Evolutionary conservation across 2,113 vertebrate genomes (phyloP), one percentile per base, ranked within the genome.

Genomic region (Scytalopus superciliaris): DNA sequence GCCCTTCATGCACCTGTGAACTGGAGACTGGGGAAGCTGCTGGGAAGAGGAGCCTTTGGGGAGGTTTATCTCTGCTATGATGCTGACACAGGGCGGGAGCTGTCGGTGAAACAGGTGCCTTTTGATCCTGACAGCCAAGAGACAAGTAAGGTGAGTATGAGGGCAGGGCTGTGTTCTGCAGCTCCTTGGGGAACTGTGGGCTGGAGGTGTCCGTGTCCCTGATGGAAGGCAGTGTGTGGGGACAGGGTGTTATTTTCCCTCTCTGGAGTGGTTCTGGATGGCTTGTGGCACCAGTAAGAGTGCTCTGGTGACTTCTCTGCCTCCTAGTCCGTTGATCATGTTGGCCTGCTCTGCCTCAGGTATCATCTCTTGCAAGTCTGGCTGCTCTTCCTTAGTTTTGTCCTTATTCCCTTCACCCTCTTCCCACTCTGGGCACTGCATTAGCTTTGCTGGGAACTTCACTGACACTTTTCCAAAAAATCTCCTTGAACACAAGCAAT

Each of bases 11-110:
- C 99, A 31, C 99, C 99, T 40, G 98, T 99, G 94, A 99, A 99
- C 96, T 99, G 99, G 99, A 98, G 98, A 80, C 97, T 99, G 90
- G 99, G 99, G 19, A 99, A 99, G 97, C 97, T 99, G 53, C 96
- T 99, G 33, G 99, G 99, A 31, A 98, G 99, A 52, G 99, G 99
- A 67, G 99, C 99, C 7, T 99, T 99, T 30, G 99, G 99, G 24
- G 99, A 99, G 92, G 99, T 99, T 88, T 99, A 99, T 94, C 99
- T 99, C 42, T 99, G 99, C 97, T 99, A 99, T 0, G 99, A 99
- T 2, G 99, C 98, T 2, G 99, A 99, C 98, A 99, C 98, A 12
- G 99, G 99, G 42, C 98, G 98, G 6, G 99, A 99, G 94, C 98
- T 99, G 50, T 99, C 99, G 0, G 99, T 99, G 94, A 99, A 99